Conservation (phyloP, 2,888 invertebrate genomes). For the Scaptomyza polygonia region DNA sequence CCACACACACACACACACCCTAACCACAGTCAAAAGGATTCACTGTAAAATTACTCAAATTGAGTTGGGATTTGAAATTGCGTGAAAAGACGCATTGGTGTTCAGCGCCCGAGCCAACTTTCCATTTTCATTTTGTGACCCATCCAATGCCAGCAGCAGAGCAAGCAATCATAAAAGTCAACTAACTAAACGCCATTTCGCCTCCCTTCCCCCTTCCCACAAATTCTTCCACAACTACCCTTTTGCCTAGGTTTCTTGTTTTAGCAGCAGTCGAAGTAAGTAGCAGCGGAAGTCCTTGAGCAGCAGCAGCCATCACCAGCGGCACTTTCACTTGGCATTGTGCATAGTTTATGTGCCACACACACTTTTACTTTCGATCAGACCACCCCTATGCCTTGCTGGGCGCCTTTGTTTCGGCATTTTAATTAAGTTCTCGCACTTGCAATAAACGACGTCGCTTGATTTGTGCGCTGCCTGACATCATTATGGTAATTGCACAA, state of each 20-base stretch:
- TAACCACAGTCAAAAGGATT: slow-evolving; percentile 76
- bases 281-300: slow-evolving; percentile 56
- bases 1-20: background rate
- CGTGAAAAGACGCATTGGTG: slow-evolving; percentile 71
- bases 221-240: slow-evolving; percentile 1
- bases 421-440: slow-evolving; percentile 80
- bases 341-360: slow-evolving; percentile 66
- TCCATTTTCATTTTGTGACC: slow-evolving; percentile 62
- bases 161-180: slow-evolving; percentile 75
- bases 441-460: slow-evolving; percentile 77
- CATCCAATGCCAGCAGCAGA: slow-evolving; percentile 57
- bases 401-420: slow-evolving; percentile 66
- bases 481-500: slow-evolving; percentile 75
- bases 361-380: slow-evolving; percentile 19
- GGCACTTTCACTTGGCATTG: slow-evolving; percentile 68
- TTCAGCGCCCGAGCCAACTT: slow-evolving; percentile 47
- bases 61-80: slow-evolving; percentile 80
- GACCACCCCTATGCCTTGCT: background rate
- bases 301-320: slow-evolving; percentile 51
- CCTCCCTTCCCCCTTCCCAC: slow-evolving; percentile 1
- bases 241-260: slow-evolving; percentile 27
- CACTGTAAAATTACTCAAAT: slow-evolving; percentile 78
- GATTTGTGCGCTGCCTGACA: slow-evolving; percentile 66
- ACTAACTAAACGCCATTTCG: slow-evolving; percentile 46
- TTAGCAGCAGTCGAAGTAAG: slow-evolving; percentile 33